Evolutionary conservation across 2,888 invertebrate genomes (phyloP).

Genomic region (Erebia ligea): DNA sequence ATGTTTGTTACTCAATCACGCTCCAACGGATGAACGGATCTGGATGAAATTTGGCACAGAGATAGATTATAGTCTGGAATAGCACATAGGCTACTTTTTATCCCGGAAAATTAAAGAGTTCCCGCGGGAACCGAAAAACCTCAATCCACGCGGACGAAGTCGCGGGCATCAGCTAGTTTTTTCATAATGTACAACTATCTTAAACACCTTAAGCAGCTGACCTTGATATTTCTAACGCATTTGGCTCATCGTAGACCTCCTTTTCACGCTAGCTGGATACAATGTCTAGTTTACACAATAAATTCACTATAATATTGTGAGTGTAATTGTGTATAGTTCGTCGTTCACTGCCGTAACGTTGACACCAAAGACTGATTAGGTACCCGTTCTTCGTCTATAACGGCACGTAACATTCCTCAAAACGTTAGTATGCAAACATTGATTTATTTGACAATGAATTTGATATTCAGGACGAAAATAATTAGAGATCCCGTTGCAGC

Average conservation of each 20-base stretch:
- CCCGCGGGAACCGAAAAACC: too few species aligned
- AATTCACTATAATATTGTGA: background rate
- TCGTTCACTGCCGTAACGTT: background rate
- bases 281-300: background rate
- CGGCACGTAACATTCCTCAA: constrained; percentile 45
- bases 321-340: background rate
- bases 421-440: constrained; percentile 24
- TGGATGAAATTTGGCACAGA: too few species aligned
- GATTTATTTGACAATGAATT: constrained; percentile 59
- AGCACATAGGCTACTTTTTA: too few species aligned
- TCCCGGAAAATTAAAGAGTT: too few species aligned
- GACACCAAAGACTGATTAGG: constrained; percentile 14
- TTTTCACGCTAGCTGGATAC: background rate
- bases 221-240: background rate
- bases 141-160: too few species aligned
- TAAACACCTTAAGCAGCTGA: background rate
- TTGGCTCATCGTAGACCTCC: background rate
- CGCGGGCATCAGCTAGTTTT: too few species aligned
- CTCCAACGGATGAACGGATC: too few species aligned
- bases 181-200: too few species aligned
- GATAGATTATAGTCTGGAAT: too few species aligned
- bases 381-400: constrained; percentile 36
- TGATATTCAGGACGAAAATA: constrained; percentile 69
- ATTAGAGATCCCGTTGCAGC: constrained; percentile 58
- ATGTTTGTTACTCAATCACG: too few species aligned